A percentile compares a stretch with the other conserved stretches of the same genome.
These are phyloP conservation scores for Diadophis punctatus DNA, from an alignment of 2,113 vertebrate genomes.

Conservation along the genomic window DNA sequence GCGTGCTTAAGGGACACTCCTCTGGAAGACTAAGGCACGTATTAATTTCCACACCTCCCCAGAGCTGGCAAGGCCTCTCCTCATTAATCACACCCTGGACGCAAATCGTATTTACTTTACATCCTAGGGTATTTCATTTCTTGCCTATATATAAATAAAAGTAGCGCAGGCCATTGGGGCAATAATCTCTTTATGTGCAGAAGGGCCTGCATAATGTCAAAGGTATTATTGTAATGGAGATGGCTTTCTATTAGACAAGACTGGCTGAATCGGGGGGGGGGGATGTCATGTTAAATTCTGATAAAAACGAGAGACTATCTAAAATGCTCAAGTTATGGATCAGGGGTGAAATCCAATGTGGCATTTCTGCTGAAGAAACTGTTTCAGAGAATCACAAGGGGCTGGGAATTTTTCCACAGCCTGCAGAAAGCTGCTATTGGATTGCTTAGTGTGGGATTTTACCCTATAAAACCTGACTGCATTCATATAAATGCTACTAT, in stretches of 20 bases:
- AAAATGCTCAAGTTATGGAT: background rate
- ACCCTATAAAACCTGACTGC: background rate
- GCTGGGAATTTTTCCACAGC: background rate
- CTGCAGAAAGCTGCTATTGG: background rate
- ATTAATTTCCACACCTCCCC: background rate
- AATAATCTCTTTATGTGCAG: slow-evolving; percentile 9
- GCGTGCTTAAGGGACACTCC: background rate
- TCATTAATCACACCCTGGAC: background rate
- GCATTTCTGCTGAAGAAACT: background rate
- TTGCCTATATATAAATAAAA: background rate
- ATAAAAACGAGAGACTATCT: background rate
- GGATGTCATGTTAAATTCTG: background rate
- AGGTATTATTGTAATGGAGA: background rate
- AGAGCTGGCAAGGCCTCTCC: background rate
- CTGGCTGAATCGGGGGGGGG: background rate
- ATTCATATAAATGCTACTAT: background rate
- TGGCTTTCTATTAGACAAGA: background rate
- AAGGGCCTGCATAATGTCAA: slow-evolving; percentile 10
- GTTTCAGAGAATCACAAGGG: background rate
- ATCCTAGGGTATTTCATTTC: background rate
- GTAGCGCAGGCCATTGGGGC: background rate
- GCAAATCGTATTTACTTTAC: background rate
- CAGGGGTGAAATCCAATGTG: background rate
- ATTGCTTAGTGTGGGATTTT: background rate
- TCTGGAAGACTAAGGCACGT: slow-evolving; percentile 21